Evolutionary conservation across 2,888 invertebrate genomes (phyloP), one percentile per base, ranked within the genome.

Genomic region (Nemotelus nigrinus): DNA sequence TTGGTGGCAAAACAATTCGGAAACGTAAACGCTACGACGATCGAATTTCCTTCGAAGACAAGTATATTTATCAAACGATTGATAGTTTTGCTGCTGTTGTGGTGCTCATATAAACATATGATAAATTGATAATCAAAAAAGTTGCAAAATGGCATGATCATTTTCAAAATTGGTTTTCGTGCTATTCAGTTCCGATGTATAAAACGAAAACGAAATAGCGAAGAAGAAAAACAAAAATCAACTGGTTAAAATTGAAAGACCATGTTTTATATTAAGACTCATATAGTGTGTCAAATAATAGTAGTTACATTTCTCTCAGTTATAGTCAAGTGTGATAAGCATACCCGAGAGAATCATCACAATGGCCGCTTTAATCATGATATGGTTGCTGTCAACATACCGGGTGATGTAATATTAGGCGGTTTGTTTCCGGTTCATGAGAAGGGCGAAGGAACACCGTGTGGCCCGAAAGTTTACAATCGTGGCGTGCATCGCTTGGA

Each of bases 401-500:
- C 88, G 2, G 91, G 91, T 5, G 90, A 91, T 83, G 88, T 91
- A 72, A 88, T 90, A 70, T 85, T 91, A 3, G 91, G 91, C 1
- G 91, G 90, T 3, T 82, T 91, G 65, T 91, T 91, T 84, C 91
- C 91, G 2, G 89, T 91, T 6, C 91, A 91, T 83, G 89, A 89
- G 80, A 88, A 90, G 83, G 86, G 89, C 5, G 90, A 90, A 79
- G 82, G 85, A 57, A 84, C 86, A 41, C 84, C 88, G 65, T 89
- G 89, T 81, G 88, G 88, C 0, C 85, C 85, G 44, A 89, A 87
- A 82, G 87, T 91, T 83, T 88, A 89, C 80, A 89, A 90, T 82
- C 90, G 91, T 57, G 91, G 91, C 4, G 88, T 92, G 5, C 91
- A 91, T 81, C 88, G 90, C 7, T 84, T 92, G 79, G 92, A 92